phyloP scores from a whole-genome alignment of 2,888 invertebrate species.

The Agriotes lineatus region DNA sequence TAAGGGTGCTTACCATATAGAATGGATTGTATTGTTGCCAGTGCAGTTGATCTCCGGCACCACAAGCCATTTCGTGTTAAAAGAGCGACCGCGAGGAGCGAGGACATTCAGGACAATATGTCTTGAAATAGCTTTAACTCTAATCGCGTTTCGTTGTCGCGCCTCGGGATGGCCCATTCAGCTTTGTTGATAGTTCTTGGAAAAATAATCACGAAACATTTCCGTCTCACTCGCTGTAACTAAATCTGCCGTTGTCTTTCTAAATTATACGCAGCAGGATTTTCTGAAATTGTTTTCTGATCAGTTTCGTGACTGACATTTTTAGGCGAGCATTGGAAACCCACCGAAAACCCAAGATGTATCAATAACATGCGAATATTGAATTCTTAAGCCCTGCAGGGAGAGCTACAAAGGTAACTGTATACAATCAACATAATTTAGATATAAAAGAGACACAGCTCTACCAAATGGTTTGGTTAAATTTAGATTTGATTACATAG shows the following conservation, averaged over 20 bases:
- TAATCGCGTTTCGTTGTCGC: conserved; percentile 57
- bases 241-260: conserved; percentile 34
- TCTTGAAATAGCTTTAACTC: conserved; percentile 54
- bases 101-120: conserved; percentile 52
- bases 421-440: too few relatives aligned
- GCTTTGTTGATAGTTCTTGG: conserved; percentile 53
- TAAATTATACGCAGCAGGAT: conserved; percentile 34
- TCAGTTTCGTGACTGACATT: conserved; percentile 29
- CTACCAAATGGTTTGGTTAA: too few relatives aligned
- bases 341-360: neutral
- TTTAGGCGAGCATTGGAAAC: neutral
- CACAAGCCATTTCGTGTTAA: conserved; percentile 34
- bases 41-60: conserved; percentile 28
- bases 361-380: neutral
- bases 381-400: too few relatives aligned
- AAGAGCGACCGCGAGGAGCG: conserved; percentile 31
- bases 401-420: too few relatives aligned
- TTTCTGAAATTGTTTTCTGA: conserved; percentile 29
- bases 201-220: conserved; percentile 50
- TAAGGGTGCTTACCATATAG: conserved; percentile 3
- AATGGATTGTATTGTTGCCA: conserved; percentile 4
- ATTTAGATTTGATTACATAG: too few relatives aligned
- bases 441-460: too few relatives aligned
- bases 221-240: conserved; percentile 34
- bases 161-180: conserved; percentile 55